Conservation (phyloP, 2,888 invertebrate genomes). For the Tipula vernalis region DNA sequence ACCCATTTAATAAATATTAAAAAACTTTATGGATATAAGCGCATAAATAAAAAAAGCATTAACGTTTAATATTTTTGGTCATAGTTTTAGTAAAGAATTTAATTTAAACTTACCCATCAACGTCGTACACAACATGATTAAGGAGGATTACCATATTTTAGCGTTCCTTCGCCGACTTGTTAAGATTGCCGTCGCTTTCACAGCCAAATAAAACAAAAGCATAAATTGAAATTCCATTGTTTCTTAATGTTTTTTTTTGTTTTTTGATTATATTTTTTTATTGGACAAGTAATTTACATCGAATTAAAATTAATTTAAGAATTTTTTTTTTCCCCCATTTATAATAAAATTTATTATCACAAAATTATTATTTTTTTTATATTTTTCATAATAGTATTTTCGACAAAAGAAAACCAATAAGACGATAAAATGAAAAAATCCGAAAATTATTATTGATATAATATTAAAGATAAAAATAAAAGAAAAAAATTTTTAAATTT, state of each 20-base stretch:
- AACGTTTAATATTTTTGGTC: too few relatives aligned
- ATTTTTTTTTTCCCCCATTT: not conserved
- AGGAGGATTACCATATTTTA: too few relatives aligned
- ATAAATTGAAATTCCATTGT: not conserved
- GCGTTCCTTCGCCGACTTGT: too few relatives aligned
- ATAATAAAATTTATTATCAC: not conserved
- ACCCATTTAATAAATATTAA: too few relatives aligned
- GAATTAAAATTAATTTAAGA: not conserved
- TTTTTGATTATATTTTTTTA: not conserved
- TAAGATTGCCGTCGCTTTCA: too few relatives aligned
- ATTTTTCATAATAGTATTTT: not conserved
- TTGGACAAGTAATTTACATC: not conserved
- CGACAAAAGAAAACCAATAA: not conserved
- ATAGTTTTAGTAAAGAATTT: too few relatives aligned
- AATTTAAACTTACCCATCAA: too few relatives aligned
- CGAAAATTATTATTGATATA: not conserved
- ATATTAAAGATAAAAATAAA: not conserved
- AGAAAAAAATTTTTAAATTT: not conserved
- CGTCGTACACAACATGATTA: too few relatives aligned
- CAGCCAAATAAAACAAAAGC: not conserved
- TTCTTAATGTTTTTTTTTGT: not conserved
- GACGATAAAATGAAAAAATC: not conserved
- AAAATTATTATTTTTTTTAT: not conserved
- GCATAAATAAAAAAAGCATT: too few relatives aligned
- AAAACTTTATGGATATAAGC: too few relatives aligned